phyloP scores from a whole-genome alignment of 2,113 vertebrate genomes.

The Rhinoptilus africanus region DNA sequence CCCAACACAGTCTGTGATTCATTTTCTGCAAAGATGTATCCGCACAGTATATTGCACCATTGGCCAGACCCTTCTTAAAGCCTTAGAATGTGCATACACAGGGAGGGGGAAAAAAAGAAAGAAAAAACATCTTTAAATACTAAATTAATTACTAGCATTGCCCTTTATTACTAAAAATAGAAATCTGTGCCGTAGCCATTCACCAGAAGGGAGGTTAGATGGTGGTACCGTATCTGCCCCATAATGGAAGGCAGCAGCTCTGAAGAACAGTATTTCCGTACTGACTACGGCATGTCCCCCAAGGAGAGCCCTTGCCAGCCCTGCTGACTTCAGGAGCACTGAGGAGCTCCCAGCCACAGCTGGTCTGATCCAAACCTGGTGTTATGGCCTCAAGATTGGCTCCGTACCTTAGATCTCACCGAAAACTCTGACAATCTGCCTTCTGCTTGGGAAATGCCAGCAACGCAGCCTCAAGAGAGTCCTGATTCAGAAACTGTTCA shows the following conservation, averaged over 20 bases:
- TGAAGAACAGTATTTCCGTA: accelerated
- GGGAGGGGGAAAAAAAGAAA: neutral
- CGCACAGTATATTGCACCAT: accelerated
- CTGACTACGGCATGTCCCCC: neutral
- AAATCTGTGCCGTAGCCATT: neutral
- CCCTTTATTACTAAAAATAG: neutral
- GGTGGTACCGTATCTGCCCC: neutral
- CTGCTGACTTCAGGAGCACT: accelerated
- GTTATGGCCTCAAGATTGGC: neutral
- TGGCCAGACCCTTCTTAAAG: neutral
- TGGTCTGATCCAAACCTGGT: neutral
- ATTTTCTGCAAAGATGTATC: neutral
- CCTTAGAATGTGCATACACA: neutral
- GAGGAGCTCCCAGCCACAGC: neutral
- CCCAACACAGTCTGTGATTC: too few relatives aligned
- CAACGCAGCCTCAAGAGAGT: neutral
- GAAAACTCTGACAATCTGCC: neutral
- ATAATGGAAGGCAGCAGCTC: neutral
- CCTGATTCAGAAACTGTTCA: neutral
- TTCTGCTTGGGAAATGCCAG: neutral
- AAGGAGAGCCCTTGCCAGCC: neutral
- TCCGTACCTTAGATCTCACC: neutral
- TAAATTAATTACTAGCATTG: neutral
- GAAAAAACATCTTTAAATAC: neutral
- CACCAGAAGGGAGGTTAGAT: neutral